Evolutionary conservation across 2,888 invertebrate genomes (phyloP).

Genomic region (Galeruca laticollis): DNA sequence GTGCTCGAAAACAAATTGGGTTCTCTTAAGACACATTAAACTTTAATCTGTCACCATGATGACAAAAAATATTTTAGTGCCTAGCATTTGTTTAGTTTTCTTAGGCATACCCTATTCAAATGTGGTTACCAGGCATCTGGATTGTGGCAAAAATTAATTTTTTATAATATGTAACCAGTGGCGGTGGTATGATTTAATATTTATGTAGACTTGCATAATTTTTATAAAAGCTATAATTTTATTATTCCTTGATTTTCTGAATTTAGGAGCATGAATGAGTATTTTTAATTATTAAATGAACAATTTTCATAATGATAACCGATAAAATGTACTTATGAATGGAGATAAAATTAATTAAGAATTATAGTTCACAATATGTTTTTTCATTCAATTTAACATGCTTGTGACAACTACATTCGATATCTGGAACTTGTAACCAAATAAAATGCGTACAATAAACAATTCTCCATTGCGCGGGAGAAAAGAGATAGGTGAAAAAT

Average conservation of each 20-base stretch:
- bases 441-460: too few relatives aligned
- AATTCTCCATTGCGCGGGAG: too few relatives aligned
- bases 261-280: too few relatives aligned
- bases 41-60: conserved; percentile 34
- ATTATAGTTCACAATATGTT: too few relatives aligned
- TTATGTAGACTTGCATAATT: neutral
- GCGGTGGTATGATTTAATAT: neutral
- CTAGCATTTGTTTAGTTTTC: conserved; percentile 24
- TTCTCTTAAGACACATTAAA: conserved; percentile 31
- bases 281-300: too few relatives aligned
- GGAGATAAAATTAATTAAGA: too few relatives aligned
- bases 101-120: conserved; percentile 26
- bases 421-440: too few relatives aligned
- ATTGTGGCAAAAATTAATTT: neutral
- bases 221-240: neutral
- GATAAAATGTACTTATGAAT: too few relatives aligned
- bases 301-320: too few relatives aligned
- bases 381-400: too few relatives aligned
- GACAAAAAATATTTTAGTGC: conserved; percentile 32
- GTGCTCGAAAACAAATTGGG: conserved; percentile 33
- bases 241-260: neutral
- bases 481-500: too few relatives aligned
- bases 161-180: neutral
- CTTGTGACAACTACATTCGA: too few relatives aligned
- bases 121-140: conserved; percentile 16